A percentile compares a stretch with the other conserved stretches of the same genome.
Evolutionary conservation across 1,140 invertebrate genomes (phyloP).

Genomic region (Drosophila grimshawi): DNA sequence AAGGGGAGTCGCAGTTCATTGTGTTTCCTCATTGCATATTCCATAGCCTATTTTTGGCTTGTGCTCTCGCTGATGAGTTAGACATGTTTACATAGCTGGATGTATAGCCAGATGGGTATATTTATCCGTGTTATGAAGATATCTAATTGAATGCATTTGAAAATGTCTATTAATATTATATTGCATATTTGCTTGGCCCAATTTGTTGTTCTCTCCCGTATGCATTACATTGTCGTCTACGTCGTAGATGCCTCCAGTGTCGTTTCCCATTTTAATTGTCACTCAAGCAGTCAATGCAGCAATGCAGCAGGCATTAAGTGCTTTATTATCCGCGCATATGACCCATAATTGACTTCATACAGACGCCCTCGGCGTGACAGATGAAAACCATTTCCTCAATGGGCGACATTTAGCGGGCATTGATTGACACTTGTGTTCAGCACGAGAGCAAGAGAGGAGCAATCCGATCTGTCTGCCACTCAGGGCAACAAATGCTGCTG

Average conservation of each 20-base stretch:
- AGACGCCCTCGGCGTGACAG: constrained; percentile 24
- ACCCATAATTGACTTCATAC: constrained; percentile 47
- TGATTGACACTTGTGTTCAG: constrained; percentile 52
- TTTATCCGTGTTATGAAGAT: too few species aligned
- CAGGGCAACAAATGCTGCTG: constrained; percentile 33
- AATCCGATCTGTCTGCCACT: constrained; percentile 61
- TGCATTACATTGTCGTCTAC: too few species aligned
- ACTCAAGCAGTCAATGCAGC: constrained; percentile 23
- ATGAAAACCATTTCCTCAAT: constrained; percentile 44
- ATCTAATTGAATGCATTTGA: too few species aligned
- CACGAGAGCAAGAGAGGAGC: background rate
- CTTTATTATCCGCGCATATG: constrained; percentile 48
- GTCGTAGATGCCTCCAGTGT: too few species aligned
- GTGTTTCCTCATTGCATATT: background rate
- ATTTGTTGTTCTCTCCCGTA: too few species aligned
- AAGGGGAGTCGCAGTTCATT: background rate
- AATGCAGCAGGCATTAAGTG: constrained; percentile 50
- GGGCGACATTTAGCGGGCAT: constrained; percentile 39
- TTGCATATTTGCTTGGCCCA: too few species aligned
- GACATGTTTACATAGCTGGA: too few species aligned
- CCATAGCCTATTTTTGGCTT: background rate
- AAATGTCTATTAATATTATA: too few species aligned
- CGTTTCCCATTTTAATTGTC: constrained; percentile 37
- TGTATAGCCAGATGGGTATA: too few species aligned
- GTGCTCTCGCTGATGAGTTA: too few species aligned